Evolutionary conservation across 2,113 vertebrate genomes (phyloP).

Genomic region (Cheirogaleus medius): DNA sequence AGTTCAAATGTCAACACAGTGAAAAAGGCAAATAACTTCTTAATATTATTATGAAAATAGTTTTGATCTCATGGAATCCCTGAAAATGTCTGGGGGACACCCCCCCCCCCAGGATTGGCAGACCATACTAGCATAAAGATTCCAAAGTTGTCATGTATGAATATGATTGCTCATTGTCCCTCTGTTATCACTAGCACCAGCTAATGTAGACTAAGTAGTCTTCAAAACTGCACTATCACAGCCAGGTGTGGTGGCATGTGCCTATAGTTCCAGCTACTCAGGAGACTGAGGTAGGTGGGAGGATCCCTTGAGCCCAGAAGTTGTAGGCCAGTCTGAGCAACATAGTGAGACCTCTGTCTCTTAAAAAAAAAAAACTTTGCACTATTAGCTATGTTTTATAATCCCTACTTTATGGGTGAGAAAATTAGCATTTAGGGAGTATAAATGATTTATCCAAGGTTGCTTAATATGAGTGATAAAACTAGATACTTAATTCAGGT

Average conservation of each 20-base stretch:
- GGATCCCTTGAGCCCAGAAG: background rate
- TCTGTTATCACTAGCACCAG: background rate
- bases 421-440: background rate
- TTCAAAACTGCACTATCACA: background rate
- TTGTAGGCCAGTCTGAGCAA: background rate
- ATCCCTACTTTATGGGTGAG: background rate
- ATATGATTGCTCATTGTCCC: background rate
- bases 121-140: background rate
- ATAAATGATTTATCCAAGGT: background rate
- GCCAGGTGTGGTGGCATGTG: background rate
- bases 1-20: background rate
- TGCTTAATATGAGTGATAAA: background rate
- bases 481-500: slow-evolving; percentile 4
- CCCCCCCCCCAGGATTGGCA: background rate
- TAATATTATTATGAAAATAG: slow-evolving; percentile 31
- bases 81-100: background rate
- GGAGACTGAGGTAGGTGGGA: background rate
- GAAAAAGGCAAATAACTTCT: background rate
- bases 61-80: background rate
- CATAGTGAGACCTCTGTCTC: background rate
- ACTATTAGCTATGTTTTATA: background rate
- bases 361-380: background rate
- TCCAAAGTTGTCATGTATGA: background rate
- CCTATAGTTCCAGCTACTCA: background rate
- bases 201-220: background rate